Evolutionary conservation across 2,113 vertebrate genomes (phyloP).

Genomic region (Etia nguti): DNA sequence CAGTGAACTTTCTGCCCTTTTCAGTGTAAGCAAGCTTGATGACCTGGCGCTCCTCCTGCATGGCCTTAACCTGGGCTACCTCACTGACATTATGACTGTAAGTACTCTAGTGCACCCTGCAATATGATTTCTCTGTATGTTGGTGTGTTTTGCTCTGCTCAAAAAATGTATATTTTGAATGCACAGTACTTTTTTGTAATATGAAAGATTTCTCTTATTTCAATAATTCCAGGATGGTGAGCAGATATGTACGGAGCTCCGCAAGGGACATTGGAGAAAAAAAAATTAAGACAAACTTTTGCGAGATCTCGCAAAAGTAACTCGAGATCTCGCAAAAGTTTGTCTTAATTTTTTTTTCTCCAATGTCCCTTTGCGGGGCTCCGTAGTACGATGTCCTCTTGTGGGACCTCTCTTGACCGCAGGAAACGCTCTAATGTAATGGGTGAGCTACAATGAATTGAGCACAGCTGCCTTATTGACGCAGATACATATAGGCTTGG

Average conservation of each 20-base stretch:
- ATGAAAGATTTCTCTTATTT: background rate
- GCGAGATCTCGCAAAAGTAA: too few relatives aligned
- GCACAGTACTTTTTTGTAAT: background rate
- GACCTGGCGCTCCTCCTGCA: slow-evolving; percentile 86
- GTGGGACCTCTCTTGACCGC: too few relatives aligned
- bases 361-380: too few relatives aligned
- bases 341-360: too few relatives aligned
- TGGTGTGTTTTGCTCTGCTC: background rate
- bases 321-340: too few relatives aligned
- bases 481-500: background rate
- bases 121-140: background rate
- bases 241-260: too few relatives aligned
- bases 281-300: too few relatives aligned
- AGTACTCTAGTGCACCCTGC: background rate
- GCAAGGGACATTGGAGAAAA: too few relatives aligned
- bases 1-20: background rate
- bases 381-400: too few relatives aligned
- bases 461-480: background rate
- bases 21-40: slow-evolving; percentile 75
- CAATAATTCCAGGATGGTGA: background rate
- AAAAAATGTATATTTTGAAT: background rate
- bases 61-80: slow-evolving; percentile 82
- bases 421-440: too few relatives aligned
- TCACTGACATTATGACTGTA: slow-evolving; percentile 70
- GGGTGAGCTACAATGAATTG: background rate